phyloP scores from a whole-genome alignment of 2,797 vertebrate genomes.

The Acrossocheilus fasciatus region DNA sequence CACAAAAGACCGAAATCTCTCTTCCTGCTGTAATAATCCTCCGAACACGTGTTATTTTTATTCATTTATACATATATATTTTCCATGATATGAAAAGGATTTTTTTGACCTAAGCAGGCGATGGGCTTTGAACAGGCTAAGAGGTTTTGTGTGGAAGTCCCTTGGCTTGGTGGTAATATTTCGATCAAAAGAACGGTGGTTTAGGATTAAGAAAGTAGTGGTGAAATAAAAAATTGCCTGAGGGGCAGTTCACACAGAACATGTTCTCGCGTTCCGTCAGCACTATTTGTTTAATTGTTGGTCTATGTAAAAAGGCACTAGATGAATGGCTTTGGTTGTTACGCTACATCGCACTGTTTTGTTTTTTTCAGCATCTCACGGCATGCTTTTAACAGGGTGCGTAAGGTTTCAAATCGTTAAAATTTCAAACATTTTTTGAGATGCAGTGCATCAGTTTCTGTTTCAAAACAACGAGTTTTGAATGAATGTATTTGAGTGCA shows the following conservation, averaged over 20 bases:
- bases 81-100: background rate
- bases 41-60: conserved; percentile 20
- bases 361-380: background rate
- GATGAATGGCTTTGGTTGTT: background rate
- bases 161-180: conserved; percentile 52
- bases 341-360: background rate
- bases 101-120: conserved; percentile 5
- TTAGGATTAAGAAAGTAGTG: conserved; percentile 35
- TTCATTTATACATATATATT: conserved; percentile 46
- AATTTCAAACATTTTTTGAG: background rate
- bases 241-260: background rate
- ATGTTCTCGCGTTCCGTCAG: background rate
- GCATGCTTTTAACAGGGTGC: background rate
- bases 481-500: too few relatives aligned
- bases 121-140: conserved; percentile 43
- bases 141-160: conserved; percentile 51
- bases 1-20: conserved; percentile 50
- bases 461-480: background rate
- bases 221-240: background rate
- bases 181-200: conserved; percentile 52
- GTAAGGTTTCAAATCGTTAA: background rate
- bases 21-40: conserved; percentile 46
- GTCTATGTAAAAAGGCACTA: background rate
- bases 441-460: background rate
- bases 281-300: background rate